Evolutionary conservation across 37 sponge, comb jelly and placozoan genomes (phyloP), one percentile per base, ranked within the genome.

Genomic region (Crambe crambe): DNA sequence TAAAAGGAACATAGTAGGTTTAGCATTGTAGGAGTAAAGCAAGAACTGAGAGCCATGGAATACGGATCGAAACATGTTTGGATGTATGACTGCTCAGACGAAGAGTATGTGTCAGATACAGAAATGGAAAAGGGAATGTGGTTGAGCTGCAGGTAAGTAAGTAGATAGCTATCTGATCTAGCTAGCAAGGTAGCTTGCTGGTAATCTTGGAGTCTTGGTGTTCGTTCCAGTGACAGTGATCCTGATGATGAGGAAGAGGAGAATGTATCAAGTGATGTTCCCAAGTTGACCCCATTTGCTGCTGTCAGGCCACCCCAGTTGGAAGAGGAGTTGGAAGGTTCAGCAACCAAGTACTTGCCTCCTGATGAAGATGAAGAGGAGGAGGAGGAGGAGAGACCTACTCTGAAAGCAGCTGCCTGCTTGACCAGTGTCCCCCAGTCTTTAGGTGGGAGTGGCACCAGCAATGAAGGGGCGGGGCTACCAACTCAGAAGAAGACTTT

Each of bases 71-170:
- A 26, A 9, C 76, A 84, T 79, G 93, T 92, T 5, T 88, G 62
- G 63, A 35, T 80, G 42, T 88, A 92, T 71, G 75, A 76, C 56
- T 71, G 64, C 20, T 79, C 80, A 3, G 93, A 92, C 20, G 89
- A 88, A 63, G 85, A 88, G 74, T 60, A 63, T 2, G 37, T 90
- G 25, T 87, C 85, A 27, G 93, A 88, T 22, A 56, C 44, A 2
- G 93, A 92, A 47, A 58, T 84, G 23, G 43, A 88, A 20, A 82
- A 80, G 30, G 89, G 89, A 68, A 92, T 92, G 93, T 84, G 72
- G 78, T 73, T 88, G 12, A 92, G 93, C 77, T 70, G 2, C 18
- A n/a, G n/a, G n/a, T n/a, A n/a, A n/a, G n/a, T n/a, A n/a, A n/a
- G n/a, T n/a, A n/a, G n/a, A n/a, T n/a, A n/a, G n/a, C n/a, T n/a